Conservation (phyloP, 2,113 vertebrate genomes). For the Anolis carolinensis region DNA sequence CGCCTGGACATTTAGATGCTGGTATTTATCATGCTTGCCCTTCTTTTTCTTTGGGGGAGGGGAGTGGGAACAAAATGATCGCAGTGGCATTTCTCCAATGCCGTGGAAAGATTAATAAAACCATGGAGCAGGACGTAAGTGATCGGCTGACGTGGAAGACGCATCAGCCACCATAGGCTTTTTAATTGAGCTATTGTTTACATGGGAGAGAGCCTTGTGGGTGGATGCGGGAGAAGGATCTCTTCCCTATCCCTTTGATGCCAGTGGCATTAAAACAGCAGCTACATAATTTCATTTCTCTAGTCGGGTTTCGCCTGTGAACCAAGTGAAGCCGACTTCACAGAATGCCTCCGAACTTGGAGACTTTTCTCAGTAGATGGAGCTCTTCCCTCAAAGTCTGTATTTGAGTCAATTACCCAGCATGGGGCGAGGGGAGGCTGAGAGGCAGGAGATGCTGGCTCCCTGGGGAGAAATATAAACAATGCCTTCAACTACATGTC, state of each 20-base stretch:
- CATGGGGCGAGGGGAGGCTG: neutral
- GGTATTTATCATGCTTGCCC: slow-evolving; percentile 31
- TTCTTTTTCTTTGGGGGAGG: neutral
- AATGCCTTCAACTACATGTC: neutral
- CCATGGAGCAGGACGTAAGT: neutral
- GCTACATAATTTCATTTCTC: neutral
- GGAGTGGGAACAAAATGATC: neutral
- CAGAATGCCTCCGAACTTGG: neutral
- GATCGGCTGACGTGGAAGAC: neutral
- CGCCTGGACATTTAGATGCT: slow-evolving; percentile 30
- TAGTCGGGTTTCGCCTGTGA: neutral
- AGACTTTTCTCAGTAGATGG: slow-evolving; percentile 59
- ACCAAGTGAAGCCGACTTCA: neutral
- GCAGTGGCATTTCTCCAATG: neutral
- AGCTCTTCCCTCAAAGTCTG: slow-evolving; percentile 53
- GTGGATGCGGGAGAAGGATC: neutral
- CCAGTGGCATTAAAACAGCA: neutral
- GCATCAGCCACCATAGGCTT: neutral
- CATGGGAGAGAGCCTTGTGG: neutral
- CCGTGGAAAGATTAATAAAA: slow-evolving; percentile 13
- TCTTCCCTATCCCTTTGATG: neutral
- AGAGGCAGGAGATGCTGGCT: slow-evolving; percentile 1
- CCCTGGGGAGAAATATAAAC: slow-evolving; percentile 20
- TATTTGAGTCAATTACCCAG: neutral
- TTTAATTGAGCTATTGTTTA: neutral